Conservation (phyloP, 2,113 vertebrate species). For the Festucalex cinctus region DNA sequence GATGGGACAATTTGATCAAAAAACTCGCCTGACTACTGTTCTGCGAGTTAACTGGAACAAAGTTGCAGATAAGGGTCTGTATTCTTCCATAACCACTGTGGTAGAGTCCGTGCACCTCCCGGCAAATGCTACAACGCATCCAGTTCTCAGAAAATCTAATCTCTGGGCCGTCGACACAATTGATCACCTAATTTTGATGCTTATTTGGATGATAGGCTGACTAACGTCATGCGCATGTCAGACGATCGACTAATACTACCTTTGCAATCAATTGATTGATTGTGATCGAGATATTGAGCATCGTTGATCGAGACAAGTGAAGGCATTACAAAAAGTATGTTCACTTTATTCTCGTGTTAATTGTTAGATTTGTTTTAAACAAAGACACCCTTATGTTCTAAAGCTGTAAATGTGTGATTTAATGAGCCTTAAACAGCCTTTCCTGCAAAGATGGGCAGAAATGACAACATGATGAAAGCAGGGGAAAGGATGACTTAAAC, state of each 20-base stretch:
- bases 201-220: too few species aligned
- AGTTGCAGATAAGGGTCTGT: conserved; percentile 33
- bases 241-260: too few species aligned
- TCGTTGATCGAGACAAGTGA: not conserved
- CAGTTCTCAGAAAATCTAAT: not conserved
- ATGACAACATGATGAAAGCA: conserved; percentile 43
- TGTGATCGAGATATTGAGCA: too few species aligned
- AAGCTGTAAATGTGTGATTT: conserved; percentile 21
- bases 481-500: conserved; percentile 40
- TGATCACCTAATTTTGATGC: too few species aligned
- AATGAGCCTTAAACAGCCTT: conserved; percentile 18
- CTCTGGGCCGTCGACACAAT: too few species aligned
- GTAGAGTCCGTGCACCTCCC: conserved; percentile 22
- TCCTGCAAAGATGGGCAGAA: conserved; percentile 38
- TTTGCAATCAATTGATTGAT: too few species aligned
- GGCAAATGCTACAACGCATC: not conserved
- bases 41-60: conserved; percentile 68
- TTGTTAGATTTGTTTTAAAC: not conserved
- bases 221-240: too few species aligned
- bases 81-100: conserved; percentile 42
- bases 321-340: not conserved
- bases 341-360: not conserved
- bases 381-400: not conserved
- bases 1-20: conserved; percentile 74
- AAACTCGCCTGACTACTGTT: conserved; percentile 65